These are phyloP conservation scores for Podarcis siculus DNA, from an alignment of 2,797 vertebrate species.

Conservation along the genomic window DNA sequence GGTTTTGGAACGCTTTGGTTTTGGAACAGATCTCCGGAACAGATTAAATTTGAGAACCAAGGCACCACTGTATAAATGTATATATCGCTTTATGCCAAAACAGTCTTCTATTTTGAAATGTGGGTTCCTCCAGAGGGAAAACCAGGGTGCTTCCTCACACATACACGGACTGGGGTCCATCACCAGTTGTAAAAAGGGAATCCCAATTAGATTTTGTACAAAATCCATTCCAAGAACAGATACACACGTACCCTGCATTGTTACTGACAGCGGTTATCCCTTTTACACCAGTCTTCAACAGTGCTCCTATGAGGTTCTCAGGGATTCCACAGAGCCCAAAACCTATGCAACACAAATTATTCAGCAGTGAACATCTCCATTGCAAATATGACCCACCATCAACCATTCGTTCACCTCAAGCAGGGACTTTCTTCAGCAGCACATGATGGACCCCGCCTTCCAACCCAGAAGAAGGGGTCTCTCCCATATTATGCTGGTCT, in stretches of 20 bases:
- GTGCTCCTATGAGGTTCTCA: conserved; percentile 94
- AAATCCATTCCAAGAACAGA: neutral
- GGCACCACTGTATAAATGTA: too few species aligned
- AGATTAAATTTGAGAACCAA: too few species aligned
- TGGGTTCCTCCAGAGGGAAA: neutral
- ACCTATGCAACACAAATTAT: conserved; percentile 74
- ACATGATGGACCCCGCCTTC: neutral
- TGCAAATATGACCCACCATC: neutral
- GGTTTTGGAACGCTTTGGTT: too few species aligned
- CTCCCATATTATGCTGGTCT: neutral
- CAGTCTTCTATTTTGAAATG: neutral
- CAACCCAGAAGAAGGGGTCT: too few species aligned
- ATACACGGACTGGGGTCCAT: neutral
- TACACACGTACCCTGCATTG: conserved; percentile 90
- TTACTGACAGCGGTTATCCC: conserved; percentile 95
- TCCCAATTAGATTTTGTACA: conserved; percentile 4
- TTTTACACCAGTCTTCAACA: conserved; percentile 91
- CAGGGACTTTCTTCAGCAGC: neutral
- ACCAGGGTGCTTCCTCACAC: neutral
- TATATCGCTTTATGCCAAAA: too few species aligned
- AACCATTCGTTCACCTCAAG: neutral
- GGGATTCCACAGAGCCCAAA: conserved; percentile 98
- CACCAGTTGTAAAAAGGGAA: neutral
- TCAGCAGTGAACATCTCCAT: neutral
- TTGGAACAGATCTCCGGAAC: too few species aligned